Evolutionary conservation across 2,113 vertebrate species (phyloP).

Genomic region (Myrmophylax atrothorax): DNA sequence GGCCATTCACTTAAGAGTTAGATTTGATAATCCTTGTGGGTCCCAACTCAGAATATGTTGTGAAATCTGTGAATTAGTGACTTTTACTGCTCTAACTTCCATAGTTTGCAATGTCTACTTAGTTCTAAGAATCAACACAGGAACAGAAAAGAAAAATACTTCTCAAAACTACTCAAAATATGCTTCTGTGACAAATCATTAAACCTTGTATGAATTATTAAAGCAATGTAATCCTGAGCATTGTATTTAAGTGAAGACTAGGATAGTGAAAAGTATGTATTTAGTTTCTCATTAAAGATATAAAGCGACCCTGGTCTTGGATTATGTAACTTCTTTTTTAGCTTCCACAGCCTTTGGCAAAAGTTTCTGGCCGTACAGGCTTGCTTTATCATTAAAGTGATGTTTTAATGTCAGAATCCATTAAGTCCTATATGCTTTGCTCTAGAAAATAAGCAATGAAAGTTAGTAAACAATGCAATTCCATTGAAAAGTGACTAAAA

Average conservation of each 20-base stretch:
- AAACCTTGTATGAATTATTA: not conserved
- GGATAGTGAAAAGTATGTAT: not conserved
- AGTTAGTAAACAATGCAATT: not conserved
- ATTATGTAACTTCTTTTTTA: not conserved
- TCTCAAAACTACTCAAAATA: not conserved
- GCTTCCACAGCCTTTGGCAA: not conserved
- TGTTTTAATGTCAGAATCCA: not conserved
- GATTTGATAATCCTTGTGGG: not conserved
- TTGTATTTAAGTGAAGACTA: not conserved
- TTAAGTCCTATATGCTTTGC: not conserved
- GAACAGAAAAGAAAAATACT: not conserved
- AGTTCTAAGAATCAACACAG: not conserved
- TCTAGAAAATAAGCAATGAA: not conserved
- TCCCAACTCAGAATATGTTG: not conserved
- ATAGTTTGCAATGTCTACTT: not conserved
- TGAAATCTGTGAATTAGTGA: not conserved
- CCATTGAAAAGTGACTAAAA: not conserved
- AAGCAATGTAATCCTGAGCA: not conserved
- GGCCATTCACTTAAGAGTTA: not conserved
- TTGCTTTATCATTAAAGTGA: not conserved
- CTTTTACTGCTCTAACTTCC: not conserved
- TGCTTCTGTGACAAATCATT: not conserved
- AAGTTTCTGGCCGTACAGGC: not conserved
- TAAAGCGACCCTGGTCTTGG: not conserved
- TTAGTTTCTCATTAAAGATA: not conserved